Evolutionary conservation across 1,140 invertebrate species (phyloP), one percentile per base, ranked within the genome.

Genomic region (Cecropterus lyciades): DNA sequence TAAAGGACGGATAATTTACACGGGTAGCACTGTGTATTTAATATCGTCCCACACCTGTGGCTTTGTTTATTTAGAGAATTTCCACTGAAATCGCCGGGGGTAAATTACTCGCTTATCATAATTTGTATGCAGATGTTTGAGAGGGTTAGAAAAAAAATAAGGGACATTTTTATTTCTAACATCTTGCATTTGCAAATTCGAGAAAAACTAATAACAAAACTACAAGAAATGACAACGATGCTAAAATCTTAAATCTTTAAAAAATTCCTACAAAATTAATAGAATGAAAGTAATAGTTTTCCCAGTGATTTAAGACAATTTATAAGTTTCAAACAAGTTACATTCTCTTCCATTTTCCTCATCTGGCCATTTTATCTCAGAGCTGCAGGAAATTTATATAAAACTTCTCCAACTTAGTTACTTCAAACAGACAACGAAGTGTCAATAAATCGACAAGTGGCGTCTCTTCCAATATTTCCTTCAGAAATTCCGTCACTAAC

Each of bases 361-460:
- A 45, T 27, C 42, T 48, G 45, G 27, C 45, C 27, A 49, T 15
- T 60, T 13, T 17, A n/a, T 24, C 16, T 20, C 9, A 42, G 42
- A 17, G 16, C 45, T 48, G 14, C 7, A 17, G 15, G 45, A 40
- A 60, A 60, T 48, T 60, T 30, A 33, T 45, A 60, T 13, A 60
- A 60, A 60, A 42, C 37, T 56, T 27, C 59, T 40, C 16, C 46
- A 51, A 62, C 15, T 13, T 11, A 20, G 59, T 62, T 40, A 62
- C 45, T 51, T 62, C 30, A 24, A 49, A 51, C 46, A 62, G 46
- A 49, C 33, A 62, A 51, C 33, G 59, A 62, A 62, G 33, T 62
- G 46, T 62, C 59, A 51, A 62, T 62, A 62, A 62, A 62, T 62
- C 59, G 59, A 62, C 59, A 62, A 62, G 59, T 62, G 59, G 30